phyloP scores from a whole-genome alignment of 2,888 invertebrate species.

The Gymnocheta viridis region DNA sequence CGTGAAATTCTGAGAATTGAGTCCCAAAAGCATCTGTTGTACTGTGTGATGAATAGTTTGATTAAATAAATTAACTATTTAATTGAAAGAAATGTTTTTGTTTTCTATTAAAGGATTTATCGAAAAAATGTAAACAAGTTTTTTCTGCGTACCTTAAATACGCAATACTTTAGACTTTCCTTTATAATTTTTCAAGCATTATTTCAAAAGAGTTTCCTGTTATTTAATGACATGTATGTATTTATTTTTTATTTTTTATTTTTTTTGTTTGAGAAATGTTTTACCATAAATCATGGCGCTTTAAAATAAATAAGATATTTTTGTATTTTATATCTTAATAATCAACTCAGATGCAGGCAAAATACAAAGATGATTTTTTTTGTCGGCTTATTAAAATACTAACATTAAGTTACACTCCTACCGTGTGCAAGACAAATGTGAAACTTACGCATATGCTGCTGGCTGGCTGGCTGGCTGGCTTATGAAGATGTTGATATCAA shows the following conservation, averaged over 20 bases:
- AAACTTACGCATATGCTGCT: slow-evolving; percentile 46
- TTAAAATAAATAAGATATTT: slow-evolving; percentile 20
- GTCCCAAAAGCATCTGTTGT: no score
- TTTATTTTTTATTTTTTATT: no score
- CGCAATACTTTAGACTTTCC: no score
- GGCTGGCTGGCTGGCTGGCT: slow-evolving; percentile 1
- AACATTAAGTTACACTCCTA: neutral
- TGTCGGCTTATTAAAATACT: slow-evolving; percentile 53
- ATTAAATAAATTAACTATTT: no score
- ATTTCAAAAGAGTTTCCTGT: slow-evolving; percentile 7
- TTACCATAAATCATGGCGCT: slow-evolving; percentile 52
- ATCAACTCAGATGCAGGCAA: slow-evolving; percentile 49
- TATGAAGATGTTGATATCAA: slow-evolving; percentile 28
- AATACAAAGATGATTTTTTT: slow-evolving; percentile 7
- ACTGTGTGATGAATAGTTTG: no score
- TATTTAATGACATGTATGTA: neutral
- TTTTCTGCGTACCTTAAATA: no score
- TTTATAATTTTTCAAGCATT: neutral
- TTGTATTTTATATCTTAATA: slow-evolving; percentile 26
- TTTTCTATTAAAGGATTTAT: no score
- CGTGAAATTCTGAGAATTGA: no score
- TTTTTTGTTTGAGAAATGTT: slow-evolving; percentile 4
- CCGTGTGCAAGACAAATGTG: neutral
- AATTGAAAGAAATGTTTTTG: no score
- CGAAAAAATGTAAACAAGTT: no score